These are phyloP conservation scores for Pterocles orientalis DNA, from an alignment of 2,113 vertebrate species.

Conservation along the genomic window DNA sequence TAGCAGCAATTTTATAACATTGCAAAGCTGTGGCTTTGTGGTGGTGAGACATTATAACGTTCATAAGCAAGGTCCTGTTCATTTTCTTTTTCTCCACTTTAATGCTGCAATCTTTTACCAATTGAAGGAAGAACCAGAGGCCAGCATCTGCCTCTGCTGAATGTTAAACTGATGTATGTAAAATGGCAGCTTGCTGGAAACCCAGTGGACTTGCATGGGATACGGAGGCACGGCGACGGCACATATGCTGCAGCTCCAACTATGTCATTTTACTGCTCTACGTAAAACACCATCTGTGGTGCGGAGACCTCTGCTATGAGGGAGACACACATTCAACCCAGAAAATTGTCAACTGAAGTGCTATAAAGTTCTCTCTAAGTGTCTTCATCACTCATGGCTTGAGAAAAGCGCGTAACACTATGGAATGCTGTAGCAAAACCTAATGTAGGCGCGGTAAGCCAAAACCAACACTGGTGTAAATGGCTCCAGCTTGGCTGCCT, in stretches of 20 bases:
- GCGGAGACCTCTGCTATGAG: constrained; percentile 34
- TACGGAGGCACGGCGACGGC: constrained; percentile 44
- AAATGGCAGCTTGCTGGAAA: constrained; percentile 26
- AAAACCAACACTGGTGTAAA: neutral
- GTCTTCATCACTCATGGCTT: constrained; percentile 5
- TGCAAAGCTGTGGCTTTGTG: neutral
- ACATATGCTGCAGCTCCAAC: constrained; percentile 53
- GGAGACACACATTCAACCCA: neutral
- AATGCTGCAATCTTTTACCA: neutral
- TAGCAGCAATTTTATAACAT: neutral
- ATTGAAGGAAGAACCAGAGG: constrained; percentile 9
- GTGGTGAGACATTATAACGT: neutral
- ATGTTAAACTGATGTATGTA: constrained; percentile 54
- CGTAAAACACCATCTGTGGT: constrained; percentile 70
- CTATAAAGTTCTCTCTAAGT: neutral
- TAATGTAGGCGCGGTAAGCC: neutral
- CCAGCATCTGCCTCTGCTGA: constrained; percentile 53
- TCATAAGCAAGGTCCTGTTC: neutral
- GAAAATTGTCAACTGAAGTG: constrained; percentile 25
- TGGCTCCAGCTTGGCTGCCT: neutral
- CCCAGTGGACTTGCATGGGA: constrained; percentile 3
- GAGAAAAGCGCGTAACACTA: neutral
- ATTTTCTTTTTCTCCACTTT: neutral
- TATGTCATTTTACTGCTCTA: constrained; percentile 31
- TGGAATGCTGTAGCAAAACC: neutral